phyloP scores from a whole-genome alignment of 1,140 invertebrate genomes.

The Episyrphus balteatus region DNA sequence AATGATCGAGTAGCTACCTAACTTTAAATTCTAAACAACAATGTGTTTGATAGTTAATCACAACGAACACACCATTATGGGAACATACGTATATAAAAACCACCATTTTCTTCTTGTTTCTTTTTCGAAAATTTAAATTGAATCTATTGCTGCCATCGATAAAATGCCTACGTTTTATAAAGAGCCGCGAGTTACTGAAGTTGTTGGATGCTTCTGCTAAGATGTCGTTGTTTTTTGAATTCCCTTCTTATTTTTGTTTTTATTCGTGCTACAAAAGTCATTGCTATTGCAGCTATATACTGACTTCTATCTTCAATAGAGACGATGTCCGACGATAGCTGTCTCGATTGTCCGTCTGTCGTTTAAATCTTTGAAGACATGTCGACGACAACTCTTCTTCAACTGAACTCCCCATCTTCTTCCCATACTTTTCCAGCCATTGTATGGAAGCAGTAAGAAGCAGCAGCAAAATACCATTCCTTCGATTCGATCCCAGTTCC shows the following conservation, averaged over 20 bases:
- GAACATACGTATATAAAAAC: no score
- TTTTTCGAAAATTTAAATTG: not conserved
- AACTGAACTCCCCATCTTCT: not conserved
- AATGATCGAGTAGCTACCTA: no score
- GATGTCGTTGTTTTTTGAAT: no score
- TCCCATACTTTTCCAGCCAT: not conserved
- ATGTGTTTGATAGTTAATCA: no score
- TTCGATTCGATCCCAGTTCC: not conserved
- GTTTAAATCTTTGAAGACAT: not conserved
- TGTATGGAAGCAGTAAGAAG: not conserved
- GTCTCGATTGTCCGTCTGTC: not conserved
- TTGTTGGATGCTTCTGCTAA: no score
- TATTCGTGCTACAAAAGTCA: no score
- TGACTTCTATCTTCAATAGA: no score
- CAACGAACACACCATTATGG: no score
- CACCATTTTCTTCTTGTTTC: not conserved
- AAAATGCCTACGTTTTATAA: not conserved
- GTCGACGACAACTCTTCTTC: slow-evolving; percentile 3
- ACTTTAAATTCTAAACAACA: no score
- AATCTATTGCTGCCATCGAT: not conserved
- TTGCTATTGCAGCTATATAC: not conserved
- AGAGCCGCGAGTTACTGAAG: no score
- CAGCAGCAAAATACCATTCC: not conserved
- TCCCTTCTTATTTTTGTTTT: no score
- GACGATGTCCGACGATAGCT: not conserved